Conservation (phyloP, 2,888 invertebrate species). For the Andrena bucephala region DNA sequence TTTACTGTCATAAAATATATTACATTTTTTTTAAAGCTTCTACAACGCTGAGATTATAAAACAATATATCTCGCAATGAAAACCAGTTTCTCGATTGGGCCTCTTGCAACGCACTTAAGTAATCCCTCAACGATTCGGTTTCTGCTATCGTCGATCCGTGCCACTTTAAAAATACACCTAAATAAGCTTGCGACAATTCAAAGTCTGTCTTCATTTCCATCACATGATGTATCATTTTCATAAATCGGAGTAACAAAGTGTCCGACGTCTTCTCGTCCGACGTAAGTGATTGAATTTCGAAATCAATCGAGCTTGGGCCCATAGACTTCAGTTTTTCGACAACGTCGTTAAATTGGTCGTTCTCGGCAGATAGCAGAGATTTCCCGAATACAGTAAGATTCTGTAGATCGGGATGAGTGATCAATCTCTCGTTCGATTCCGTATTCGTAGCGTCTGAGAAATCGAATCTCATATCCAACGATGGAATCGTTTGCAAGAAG, state of each 20-base stretch:
- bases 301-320: conserved; percentile 94
- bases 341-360: conserved; percentile 86
- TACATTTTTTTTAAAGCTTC: conserved; percentile 88
- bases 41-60: conserved; percentile 92
- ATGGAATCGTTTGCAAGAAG: conserved; percentile 96
- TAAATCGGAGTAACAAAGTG: conserved; percentile 91
- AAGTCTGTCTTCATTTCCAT: conserved; percentile 92
- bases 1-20: conserved; percentile 36
- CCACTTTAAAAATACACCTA: conserved; percentile 94
- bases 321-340: conserved; percentile 89
- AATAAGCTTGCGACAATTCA: conserved; percentile 95
- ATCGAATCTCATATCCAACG: conserved; percentile 93
- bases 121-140: conserved; percentile 86
- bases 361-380: conserved; percentile 86
- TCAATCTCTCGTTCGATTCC: conserved; percentile 84
- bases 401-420: conserved; percentile 87
- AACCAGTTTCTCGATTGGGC: conserved; percentile 89
- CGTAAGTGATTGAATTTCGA: conserved; percentile 93
- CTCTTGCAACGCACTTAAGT: conserved; percentile 87
- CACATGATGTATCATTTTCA: conserved; percentile 90
- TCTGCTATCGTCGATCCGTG: conserved; percentile 89
- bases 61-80: conserved; percentile 89
- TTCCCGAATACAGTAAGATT: conserved; percentile 91
- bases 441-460: conserved; percentile 86
- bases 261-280: conserved; percentile 91